phyloP scores from a whole-genome alignment of 2,797 vertebrate species.

The Myripristis murdjan region DNA sequence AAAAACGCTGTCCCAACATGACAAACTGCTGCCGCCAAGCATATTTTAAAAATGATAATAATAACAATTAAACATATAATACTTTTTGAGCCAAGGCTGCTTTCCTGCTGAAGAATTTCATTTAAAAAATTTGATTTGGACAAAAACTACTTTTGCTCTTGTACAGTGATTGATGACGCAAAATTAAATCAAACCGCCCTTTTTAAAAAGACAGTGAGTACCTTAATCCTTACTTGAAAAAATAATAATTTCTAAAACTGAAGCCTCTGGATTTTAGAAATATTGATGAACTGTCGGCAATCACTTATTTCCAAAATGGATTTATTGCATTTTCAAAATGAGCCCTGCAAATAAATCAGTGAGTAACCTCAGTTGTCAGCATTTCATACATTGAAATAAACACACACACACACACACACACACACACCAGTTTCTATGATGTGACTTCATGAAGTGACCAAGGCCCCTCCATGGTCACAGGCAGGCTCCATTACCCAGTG shows the following conservation, averaged over 20 bases:
- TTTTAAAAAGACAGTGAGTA: slow-evolving; percentile 18
- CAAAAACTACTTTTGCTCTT: not conserved
- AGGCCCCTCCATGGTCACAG: slow-evolving; percentile 64
- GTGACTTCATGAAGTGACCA: slow-evolving; percentile 50
- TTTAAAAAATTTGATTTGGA: too few relatives aligned
- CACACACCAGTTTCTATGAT: slow-evolving; percentile 32
- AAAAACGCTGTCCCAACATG: too few relatives aligned
- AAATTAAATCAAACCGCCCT: not conserved
- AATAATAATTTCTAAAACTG: too few relatives aligned
- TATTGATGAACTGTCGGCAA: too few relatives aligned
- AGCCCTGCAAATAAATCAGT: slow-evolving; percentile 28
- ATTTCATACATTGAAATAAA: not conserved
- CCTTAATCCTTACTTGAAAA: slow-evolving; percentile 10
- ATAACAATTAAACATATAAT: not conserved
- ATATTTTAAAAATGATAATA: not conserved
- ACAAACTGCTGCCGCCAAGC: not conserved
- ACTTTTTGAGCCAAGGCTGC: too few relatives aligned
- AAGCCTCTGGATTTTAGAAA: too few relatives aligned
- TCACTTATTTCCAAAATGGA: slow-evolving; percentile 11
- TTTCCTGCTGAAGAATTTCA: too few relatives aligned
- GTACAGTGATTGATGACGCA: not conserved
- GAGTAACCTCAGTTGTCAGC: not conserved
- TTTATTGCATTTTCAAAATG: slow-evolving; percentile 36
- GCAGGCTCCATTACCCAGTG: slow-evolving; percentile 65
- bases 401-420: slow-evolving; percentile 6